These are phyloP conservation scores for Sylvia borin DNA, from an alignment of 2,797 vertebrate species.

Conservation along the genomic window DNA sequence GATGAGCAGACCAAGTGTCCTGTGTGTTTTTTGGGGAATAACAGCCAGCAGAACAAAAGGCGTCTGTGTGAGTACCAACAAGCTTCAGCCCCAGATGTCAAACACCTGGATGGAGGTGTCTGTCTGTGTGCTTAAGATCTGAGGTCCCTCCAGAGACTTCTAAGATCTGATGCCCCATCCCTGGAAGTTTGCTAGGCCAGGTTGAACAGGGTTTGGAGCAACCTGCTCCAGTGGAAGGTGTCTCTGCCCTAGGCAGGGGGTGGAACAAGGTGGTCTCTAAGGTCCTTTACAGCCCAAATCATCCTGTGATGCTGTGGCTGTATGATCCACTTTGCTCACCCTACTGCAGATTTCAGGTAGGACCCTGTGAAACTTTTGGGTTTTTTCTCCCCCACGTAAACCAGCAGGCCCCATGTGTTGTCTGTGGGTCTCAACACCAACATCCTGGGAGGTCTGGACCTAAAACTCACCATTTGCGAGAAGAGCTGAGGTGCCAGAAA, in stretches of 20 bases:
- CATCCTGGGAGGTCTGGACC: neutral
- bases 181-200: neutral
- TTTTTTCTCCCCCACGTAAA: neutral
- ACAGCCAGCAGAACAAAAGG: neutral
- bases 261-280: neutral
- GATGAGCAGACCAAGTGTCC: neutral
- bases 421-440: neutral
- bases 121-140: fast-evolving
- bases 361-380: neutral
- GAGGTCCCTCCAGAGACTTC: neutral
- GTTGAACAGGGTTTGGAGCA: fast-evolving
- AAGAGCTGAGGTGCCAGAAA: neutral
- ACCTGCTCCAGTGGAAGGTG: neutral
- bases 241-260: neutral
- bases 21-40: fast-evolving
- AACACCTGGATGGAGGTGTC: neutral
- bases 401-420: neutral
- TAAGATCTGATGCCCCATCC: neutral
- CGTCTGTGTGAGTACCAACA: neutral
- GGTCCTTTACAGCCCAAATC: neutral
- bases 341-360: neutral
- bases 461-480: neutral
- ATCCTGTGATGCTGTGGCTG: neutral
- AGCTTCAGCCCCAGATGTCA: neutral
- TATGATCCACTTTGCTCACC: neutral